These are phyloP conservation scores for Campaea margaritaria DNA, from an alignment of 2,888 invertebrate genomes.

Conservation along the genomic window DNA sequence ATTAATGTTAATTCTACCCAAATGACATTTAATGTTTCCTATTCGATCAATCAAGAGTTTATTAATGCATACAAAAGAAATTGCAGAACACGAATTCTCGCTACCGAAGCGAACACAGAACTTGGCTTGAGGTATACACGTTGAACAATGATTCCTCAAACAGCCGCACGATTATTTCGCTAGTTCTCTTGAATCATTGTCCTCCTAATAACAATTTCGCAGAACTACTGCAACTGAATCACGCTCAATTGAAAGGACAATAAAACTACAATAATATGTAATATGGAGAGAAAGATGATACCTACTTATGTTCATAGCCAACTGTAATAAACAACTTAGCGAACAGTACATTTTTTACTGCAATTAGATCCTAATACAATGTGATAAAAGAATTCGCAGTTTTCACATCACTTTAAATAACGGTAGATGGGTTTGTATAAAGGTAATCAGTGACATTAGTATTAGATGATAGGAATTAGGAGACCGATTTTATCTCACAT, in stretches of 20 bases:
- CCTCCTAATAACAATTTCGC: constrained; percentile 9
- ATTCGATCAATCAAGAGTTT: too few species aligned
- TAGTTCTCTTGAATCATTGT: constrained; percentile 8
- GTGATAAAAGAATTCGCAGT: too few species aligned
- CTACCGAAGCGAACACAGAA: neutral
- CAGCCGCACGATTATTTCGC: constrained; percentile 5
- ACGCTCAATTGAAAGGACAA: constrained; percentile 16
- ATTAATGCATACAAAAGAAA: too few species aligned
- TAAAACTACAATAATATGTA: constrained; percentile 1
- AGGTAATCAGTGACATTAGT: too few species aligned
- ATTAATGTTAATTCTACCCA: too few species aligned
- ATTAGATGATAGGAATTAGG: too few species aligned
- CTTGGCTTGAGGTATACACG: neutral
- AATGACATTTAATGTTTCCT: too few species aligned
- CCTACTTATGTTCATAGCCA: neutral
- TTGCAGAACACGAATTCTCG: neutral
- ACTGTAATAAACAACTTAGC: neutral
- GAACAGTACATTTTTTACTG: neutral
- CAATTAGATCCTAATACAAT: neutral
- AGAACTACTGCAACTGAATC: constrained; percentile 18
- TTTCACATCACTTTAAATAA: too few species aligned
- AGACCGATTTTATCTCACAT: too few species aligned
- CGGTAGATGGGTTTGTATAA: too few species aligned
- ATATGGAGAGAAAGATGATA: neutral
- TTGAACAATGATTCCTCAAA: constrained; percentile 6